Percentiles rank a stretch among this genome's conserved stretches.
Conservation (phyloP, 1,140 invertebrate species). For the Heliothis virescens region DNA sequence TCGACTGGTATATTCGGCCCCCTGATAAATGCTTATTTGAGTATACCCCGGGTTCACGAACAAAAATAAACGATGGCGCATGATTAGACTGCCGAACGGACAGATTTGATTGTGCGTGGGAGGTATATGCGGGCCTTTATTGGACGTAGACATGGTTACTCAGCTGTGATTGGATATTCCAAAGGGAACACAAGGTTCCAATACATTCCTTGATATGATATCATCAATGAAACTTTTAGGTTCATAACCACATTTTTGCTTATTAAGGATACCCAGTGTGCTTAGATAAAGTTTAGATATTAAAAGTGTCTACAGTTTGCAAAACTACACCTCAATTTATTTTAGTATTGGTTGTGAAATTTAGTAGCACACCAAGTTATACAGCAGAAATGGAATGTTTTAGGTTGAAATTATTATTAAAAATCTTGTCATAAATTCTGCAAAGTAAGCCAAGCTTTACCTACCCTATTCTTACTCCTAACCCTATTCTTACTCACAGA, state of each 20-base stretch:
- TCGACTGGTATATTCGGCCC: constrained; percentile 8
- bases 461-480: too few relatives aligned
- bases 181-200: constrained; percentile 1
- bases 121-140: constrained; percentile 33
- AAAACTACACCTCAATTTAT: too few relatives aligned
- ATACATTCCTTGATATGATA: not conserved
- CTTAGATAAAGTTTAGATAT: not conserved
- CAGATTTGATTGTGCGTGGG: constrained; percentile 23
- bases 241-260: not conserved
- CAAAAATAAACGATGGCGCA: constrained; percentile 29
- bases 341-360: too few relatives aligned
- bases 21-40: constrained; percentile 26
- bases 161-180: constrained; percentile 22
- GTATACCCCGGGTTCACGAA: constrained; percentile 3
- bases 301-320: not conserved
- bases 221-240: not conserved
- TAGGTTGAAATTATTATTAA: too few relatives aligned
- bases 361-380: too few relatives aligned
- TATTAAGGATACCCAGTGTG: too few relatives aligned
- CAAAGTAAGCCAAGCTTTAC: too few relatives aligned
- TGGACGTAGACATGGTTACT: constrained; percentile 19
- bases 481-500: too few relatives aligned
- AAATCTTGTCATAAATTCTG: too few relatives aligned
- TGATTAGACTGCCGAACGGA: constrained; percentile 26
- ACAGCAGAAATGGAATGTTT: too few relatives aligned